Evolutionary conservation across 1,140 invertebrate genomes (phyloP).

Genomic region (Propsilocerus akamusi): DNA sequence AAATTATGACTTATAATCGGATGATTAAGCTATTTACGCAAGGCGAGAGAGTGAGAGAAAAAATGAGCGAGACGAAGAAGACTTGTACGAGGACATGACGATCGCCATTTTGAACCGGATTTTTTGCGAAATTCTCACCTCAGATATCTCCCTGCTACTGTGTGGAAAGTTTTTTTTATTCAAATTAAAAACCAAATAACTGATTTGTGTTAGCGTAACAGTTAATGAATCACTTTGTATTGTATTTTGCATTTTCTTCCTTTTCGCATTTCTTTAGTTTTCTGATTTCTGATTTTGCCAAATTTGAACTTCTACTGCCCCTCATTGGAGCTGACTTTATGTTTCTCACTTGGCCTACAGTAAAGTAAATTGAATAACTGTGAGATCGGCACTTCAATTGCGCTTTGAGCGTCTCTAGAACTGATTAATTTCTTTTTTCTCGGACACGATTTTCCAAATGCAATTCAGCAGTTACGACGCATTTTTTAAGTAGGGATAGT

Average conservation of each 20-base stretch:
- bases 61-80: not conserved
- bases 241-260: not conserved
- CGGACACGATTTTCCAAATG: no score
- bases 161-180: constrained; percentile 3
- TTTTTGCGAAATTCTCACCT: constrained; percentile 5
- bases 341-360: not conserved
- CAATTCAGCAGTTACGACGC: no score
- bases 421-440: no score
- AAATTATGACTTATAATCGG: constrained; percentile 5
- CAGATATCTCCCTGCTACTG: constrained; percentile 2
- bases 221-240: constrained; percentile 14
- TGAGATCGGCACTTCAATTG: no score
- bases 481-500: no score
- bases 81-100: no score
- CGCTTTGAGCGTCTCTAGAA: no score
- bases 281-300: not conserved
- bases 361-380: no score
- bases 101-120: not conserved
- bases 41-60: constrained; percentile 4
- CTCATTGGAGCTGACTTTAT: constrained; percentile 1
- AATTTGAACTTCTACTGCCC: not conserved
- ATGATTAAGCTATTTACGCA: not conserved
- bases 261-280: not conserved
- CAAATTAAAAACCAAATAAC: constrained; percentile 8
- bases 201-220: constrained; percentile 11